Evolutionary conservation across 2,888 invertebrate genomes (phyloP).

Genomic region (Drosophila borborema): DNA sequence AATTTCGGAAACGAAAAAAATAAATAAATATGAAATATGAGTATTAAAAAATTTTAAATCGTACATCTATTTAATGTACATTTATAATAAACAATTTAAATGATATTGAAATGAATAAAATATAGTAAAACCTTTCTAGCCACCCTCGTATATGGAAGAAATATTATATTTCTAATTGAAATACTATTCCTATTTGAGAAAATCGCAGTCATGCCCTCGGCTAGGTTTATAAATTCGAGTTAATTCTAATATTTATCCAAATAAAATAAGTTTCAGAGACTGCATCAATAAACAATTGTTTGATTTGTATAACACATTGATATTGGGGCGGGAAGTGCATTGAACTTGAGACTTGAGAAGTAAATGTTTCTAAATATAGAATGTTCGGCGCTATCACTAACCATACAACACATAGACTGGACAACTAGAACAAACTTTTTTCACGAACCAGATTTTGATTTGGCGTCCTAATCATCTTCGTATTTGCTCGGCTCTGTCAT

Average conservation of each 20-base stretch:
- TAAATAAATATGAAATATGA: too few relatives aligned
- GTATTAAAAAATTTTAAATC: too few relatives aligned
- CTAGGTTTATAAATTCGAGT: neutral
- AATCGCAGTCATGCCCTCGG: too few relatives aligned
- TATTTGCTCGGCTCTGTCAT: too few relatives aligned
- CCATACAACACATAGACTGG: too few relatives aligned
- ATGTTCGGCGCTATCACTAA: neutral
- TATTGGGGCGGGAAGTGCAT: slow-evolving; percentile 22
- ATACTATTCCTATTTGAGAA: neutral
- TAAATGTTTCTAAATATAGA: slow-evolving; percentile 32
- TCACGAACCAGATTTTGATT: too few relatives aligned
- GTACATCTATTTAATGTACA: neutral
- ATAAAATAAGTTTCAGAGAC: neutral
- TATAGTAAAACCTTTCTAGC: neutral
- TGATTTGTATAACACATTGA: neutral
- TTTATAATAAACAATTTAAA: neutral
- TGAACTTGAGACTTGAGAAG: slow-evolving; percentile 23
- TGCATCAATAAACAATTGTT: neutral
- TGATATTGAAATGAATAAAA: neutral
- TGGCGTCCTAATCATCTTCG: too few relatives aligned
- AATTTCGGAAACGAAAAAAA: too few relatives aligned
- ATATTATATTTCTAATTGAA: neutral
- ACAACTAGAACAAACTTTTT: too few relatives aligned
- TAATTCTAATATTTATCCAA: neutral
- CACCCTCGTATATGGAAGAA: neutral